Conservation (phyloP, 2,888 invertebrate genomes). For the Rambutsinella grinnellia region DNA sequence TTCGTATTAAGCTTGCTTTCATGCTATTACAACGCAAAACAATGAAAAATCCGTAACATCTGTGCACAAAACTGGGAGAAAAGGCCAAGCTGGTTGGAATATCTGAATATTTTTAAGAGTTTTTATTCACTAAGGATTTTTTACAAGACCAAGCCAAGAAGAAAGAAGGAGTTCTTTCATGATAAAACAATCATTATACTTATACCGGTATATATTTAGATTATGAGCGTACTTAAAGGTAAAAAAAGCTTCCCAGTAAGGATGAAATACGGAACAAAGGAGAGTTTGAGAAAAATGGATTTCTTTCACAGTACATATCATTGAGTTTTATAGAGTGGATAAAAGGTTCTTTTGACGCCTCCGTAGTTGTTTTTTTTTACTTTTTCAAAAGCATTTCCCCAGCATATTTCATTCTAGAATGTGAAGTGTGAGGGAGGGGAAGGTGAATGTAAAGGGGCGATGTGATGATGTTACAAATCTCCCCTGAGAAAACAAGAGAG, state of each 20-base stretch:
- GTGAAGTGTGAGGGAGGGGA: constrained; percentile 18
- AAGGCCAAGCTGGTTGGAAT: constrained; percentile 4
- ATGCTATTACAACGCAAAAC: neutral
- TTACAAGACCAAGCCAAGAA: no score
- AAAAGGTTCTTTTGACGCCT: constrained; percentile 51
- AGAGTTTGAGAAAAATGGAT: constrained; percentile 4
- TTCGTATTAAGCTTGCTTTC: neutral
- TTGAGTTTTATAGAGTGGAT: constrained; percentile 45
- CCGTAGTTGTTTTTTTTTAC: constrained; percentile 22
- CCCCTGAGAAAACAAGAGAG: neutral
- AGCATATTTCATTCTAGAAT: constrained; percentile 18
- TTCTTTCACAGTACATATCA: constrained; percentile 39
- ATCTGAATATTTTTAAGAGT: no score
- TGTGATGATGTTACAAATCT: neutral
- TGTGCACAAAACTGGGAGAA: constrained; percentile 17
- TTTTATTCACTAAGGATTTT: no score
- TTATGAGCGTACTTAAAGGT: no score
- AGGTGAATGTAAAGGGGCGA: neutral
- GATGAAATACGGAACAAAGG: constrained; percentile 25
- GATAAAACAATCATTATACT: no score
- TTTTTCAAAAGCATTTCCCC: neutral
- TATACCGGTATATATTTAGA: no score
- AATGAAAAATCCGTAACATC: constrained; percentile 37
- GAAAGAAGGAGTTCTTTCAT: no score
- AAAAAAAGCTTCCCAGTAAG: neutral